Percentiles rank a stretch among this genome's conserved stretches.
These are phyloP conservation scores for Aix galericulata DNA, from an alignment of 2,113 vertebrate genomes.

Conservation along the genomic window DNA sequence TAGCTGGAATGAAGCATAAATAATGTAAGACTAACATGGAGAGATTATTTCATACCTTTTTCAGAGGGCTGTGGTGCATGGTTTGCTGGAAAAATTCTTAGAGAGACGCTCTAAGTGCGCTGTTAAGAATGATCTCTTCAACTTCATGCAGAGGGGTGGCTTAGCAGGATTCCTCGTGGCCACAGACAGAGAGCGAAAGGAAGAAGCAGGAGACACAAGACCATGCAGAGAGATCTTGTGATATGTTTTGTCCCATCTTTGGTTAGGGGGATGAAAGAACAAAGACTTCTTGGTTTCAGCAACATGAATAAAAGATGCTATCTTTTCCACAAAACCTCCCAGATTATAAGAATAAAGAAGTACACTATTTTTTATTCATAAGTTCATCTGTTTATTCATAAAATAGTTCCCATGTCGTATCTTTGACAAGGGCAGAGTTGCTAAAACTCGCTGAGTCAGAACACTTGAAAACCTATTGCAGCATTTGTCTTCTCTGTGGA, in stretches of 20 bases:
- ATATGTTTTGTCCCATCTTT: not conserved
- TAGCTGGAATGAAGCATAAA: slow-evolving; percentile 49
- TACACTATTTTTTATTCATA: not conserved
- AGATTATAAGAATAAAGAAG: not conserved
- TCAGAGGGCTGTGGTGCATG: not conserved
- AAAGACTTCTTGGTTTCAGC: not conserved
- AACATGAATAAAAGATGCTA: not conserved
- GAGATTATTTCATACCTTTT: slow-evolving; percentile 29
- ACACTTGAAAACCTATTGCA: not conserved
- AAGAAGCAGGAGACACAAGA: not conserved
- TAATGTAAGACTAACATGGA: slow-evolving; percentile 23
- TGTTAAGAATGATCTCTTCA: slow-evolving; percentile 19
- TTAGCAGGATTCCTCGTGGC: not conserved
- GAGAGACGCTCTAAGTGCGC: not conserved
- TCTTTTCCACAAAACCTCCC: not conserved
- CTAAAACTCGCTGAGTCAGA: not conserved
- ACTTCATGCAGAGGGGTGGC: not conserved
- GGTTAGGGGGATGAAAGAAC: not conserved
- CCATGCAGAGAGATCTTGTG: not conserved
- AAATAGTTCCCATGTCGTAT: not conserved
- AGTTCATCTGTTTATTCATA: not conserved
- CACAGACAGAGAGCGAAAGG: not conserved
- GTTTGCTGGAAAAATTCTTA: slow-evolving; percentile 10
- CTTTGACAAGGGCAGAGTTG: not conserved
- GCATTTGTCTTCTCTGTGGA: not conserved